Percentiles rank a stretch among this genome's conserved stretches.
Evolutionary conservation across 2,113 vertebrate genomes (phyloP).

Genomic region (Sebastes schlegelii): DNA sequence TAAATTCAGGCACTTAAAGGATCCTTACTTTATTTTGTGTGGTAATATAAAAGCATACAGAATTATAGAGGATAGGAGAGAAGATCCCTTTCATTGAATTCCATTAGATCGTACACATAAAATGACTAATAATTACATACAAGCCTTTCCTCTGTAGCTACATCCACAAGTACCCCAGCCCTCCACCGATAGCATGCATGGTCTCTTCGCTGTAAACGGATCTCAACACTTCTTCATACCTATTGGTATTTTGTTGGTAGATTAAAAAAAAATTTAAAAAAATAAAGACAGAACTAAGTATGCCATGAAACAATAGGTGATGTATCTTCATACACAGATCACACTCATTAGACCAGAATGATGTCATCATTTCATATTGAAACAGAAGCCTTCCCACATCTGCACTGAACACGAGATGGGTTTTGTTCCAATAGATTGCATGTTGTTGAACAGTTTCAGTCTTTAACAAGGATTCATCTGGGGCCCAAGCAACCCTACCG

Average conservation of each 20-base stretch:
- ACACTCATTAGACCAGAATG: slow-evolving; percentile 28
- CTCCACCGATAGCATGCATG: slow-evolving; percentile 74
- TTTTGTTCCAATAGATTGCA: slow-evolving; percentile 7
- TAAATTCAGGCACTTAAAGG: slow-evolving; percentile 87
- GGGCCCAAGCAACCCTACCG: slow-evolving; percentile 37
- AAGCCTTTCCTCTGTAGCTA: slow-evolving; percentile 71
- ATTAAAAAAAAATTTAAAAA: not conserved
- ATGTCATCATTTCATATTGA: slow-evolving; percentile 12
- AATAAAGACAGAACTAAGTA: slow-evolving; percentile 38
- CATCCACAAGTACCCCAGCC: slow-evolving; percentile 67
- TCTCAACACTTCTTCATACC: slow-evolving; percentile 50
- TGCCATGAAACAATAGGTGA: slow-evolving; percentile 40
- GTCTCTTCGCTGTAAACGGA: slow-evolving; percentile 65
- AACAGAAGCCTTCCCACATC: not conserved
- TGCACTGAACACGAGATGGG: not conserved
- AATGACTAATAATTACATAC: slow-evolving; percentile 79
- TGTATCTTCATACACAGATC: slow-evolving; percentile 40
- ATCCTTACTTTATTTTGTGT: slow-evolving; percentile 86
- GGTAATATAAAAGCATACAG: slow-evolving; percentile 84
- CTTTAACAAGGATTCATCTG: slow-evolving; percentile 14
- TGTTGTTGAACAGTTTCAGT: slow-evolving; percentile 18
- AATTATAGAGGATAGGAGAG: slow-evolving; percentile 81
- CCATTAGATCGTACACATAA: slow-evolving; percentile 78
- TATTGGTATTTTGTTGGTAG: slow-evolving; percentile 30
- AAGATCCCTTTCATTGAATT: slow-evolving; percentile 81